Conservation (phyloP, 1,140 invertebrate species). For the Drosophila albomicans region DNA sequence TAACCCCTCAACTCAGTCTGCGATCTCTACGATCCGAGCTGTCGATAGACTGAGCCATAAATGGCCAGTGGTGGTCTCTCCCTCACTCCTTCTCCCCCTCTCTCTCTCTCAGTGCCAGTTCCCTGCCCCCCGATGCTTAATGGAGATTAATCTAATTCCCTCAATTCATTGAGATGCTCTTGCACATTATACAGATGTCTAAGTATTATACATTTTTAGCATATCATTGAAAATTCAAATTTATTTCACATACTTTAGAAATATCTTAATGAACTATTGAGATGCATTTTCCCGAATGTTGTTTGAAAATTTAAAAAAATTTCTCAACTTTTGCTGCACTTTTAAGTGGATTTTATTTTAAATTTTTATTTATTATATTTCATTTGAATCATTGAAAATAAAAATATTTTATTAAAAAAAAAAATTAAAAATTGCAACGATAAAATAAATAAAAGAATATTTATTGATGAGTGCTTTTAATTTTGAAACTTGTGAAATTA, state of each 20-base stretch:
- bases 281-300: neutral
- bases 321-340: neutral
- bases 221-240: neutral
- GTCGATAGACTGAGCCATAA: slow-evolving; percentile 27
- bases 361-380: no score
- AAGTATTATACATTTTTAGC: no score
- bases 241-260: neutral
- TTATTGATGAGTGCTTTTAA: no score
- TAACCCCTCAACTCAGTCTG: no score
- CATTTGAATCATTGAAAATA: no score
- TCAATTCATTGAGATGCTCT: slow-evolving; percentile 4
- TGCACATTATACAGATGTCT: neutral
- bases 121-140: slow-evolving; percentile 17
- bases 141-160: slow-evolving; percentile 47
- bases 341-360: neutral
- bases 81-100: no score
- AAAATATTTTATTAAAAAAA: no score
- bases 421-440: no score
- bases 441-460: no score
- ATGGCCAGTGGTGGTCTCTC: slow-evolving; percentile 20
- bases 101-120: neutral
- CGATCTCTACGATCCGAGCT: slow-evolving; percentile 49
- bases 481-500: no score
- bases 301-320: neutral
- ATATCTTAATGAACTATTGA: neutral